Percentiles rank a stretch among this genome's conserved stretches.
Conservation (phyloP, 2,113 vertebrate genomes). For the Polyodon spathula region DNA sequence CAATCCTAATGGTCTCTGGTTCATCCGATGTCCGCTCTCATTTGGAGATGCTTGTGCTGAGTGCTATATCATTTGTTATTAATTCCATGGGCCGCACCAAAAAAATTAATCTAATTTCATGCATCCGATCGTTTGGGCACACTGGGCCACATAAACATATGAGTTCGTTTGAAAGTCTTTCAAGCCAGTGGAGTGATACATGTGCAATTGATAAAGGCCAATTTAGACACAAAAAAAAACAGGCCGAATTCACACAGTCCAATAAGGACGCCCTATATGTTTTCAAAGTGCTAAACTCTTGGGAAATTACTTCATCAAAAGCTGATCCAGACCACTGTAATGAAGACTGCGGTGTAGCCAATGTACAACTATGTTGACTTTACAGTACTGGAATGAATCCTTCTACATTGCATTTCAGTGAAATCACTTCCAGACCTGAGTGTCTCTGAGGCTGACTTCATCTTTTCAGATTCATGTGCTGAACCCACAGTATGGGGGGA, state of each 20-base stretch:
- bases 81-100: constrained; percentile 33
- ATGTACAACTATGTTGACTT: constrained; percentile 70
- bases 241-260: constrained; percentile 36
- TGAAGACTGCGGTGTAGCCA: constrained; percentile 49
- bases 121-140: constrained; percentile 35
- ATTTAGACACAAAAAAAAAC: constrained; percentile 34
- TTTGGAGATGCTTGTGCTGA: constrained; percentile 1
- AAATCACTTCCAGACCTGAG: constrained; percentile 77
- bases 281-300: constrained; percentile 66
- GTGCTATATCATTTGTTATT: constrained; percentile 38
- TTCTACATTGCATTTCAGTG: constrained; percentile 66
- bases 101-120: constrained; percentile 31
- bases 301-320: constrained; percentile 82
- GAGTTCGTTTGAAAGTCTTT: constrained; percentile 49
- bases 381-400: constrained; percentile 69
- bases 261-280: constrained; percentile 53
- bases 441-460: constrained; percentile 54
- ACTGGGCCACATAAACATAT: constrained; percentile 44
- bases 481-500: not conserved
- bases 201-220: constrained; percentile 59
- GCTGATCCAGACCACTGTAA: constrained; percentile 55
- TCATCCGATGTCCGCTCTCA: no score
- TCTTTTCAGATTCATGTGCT: constrained; percentile 41
- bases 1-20: no score
- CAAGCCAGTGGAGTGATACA: constrained; percentile 34